Conservation (phyloP, 2,797 vertebrate genomes). For the Fundulus diaphanus region DNA sequence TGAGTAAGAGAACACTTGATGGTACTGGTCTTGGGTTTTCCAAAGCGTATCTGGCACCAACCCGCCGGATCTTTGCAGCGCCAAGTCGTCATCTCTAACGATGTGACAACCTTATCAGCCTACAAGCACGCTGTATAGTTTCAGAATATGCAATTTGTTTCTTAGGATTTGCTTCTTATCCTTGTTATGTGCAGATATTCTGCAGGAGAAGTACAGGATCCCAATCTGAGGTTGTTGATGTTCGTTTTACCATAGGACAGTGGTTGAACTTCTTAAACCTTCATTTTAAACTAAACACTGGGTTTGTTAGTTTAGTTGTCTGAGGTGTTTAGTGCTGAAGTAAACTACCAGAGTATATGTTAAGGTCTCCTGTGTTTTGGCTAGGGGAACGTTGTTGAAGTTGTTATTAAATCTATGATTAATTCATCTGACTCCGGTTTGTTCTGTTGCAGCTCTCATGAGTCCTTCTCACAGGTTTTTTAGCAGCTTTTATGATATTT, state of each 20-base stretch:
- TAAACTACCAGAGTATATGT: not conserved
- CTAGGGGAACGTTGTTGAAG: not conserved
- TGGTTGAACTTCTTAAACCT: not conserved
- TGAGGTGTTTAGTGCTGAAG: not conserved
- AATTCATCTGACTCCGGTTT: not conserved
- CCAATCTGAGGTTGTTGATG: slow-evolving; percentile 6
- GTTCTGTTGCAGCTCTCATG: not conserved
- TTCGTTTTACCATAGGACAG: not conserved
- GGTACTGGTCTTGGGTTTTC: slow-evolving; percentile 2
- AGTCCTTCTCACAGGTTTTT: not conserved
- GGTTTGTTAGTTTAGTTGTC: slow-evolving; percentile 4
- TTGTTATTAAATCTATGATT: too few species aligned
- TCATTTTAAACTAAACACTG: not conserved
- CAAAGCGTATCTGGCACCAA: slow-evolving; percentile 16
- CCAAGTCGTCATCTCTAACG: slow-evolving; percentile 43
- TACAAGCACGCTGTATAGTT: slow-evolving; percentile 45
- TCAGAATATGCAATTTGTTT: slow-evolving; percentile 21
- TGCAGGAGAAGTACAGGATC: slow-evolving; percentile 43
- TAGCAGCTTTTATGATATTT: not conserved
- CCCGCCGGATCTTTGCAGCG: slow-evolving; percentile 43
- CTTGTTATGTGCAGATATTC: slow-evolving; percentile 45
- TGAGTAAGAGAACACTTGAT: not conserved
- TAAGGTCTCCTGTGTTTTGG: not conserved
- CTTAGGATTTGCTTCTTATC: slow-evolving; percentile 60
- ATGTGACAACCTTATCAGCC: slow-evolving; percentile 54